Percentiles rank a stretch among this genome's conserved stretches.
Evolutionary conservation across 37 sponge, comb jelly and placozoan genomes (phyloP).

Genomic region (Cladorhizidae sp.): DNA sequence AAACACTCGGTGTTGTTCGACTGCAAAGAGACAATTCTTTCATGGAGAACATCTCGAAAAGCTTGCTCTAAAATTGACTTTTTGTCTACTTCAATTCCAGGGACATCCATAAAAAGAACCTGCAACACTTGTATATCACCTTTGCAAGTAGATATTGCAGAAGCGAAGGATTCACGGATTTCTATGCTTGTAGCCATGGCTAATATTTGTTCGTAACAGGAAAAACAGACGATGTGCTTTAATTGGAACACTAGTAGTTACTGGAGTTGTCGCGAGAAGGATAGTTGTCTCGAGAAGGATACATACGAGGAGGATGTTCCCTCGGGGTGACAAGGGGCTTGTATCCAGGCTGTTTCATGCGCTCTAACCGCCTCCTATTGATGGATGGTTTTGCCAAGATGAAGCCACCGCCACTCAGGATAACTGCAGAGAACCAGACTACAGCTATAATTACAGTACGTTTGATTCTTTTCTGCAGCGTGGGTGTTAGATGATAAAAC

Average conservation of each 20-base stretch:
- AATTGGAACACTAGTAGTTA: background rate
- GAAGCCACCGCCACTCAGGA: constrained; percentile 46
- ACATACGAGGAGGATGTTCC: background rate
- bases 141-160: constrained; percentile 17
- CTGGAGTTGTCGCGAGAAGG: no score
- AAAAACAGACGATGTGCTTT: constrained; percentile 8
- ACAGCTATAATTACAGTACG: constrained; percentile 28
- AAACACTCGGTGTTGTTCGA: background rate
- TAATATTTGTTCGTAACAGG: no score
- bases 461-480: constrained; percentile 47
- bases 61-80: constrained; percentile 86
- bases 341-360: constrained; percentile 32
- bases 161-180: constrained; percentile 24
- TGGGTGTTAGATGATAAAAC: constrained; percentile 31
- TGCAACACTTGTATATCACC: constrained; percentile 23
- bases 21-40: background rate
- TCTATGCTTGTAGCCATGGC: constrained; percentile 39
- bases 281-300: background rate
- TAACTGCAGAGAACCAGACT: constrained; percentile 56
- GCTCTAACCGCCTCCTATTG: constrained; percentile 57
- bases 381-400: constrained; percentile 58
- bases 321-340: constrained; percentile 11
- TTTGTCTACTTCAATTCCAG: constrained; percentile 64
- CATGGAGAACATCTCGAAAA: constrained; percentile 78
- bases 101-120: constrained; percentile 20